A percentile compares a stretch with the other conserved stretches of the same genome.
Conservation (phyloP, 2,113 vertebrate species). For the Phalacrocorax pelagicus region DNA sequence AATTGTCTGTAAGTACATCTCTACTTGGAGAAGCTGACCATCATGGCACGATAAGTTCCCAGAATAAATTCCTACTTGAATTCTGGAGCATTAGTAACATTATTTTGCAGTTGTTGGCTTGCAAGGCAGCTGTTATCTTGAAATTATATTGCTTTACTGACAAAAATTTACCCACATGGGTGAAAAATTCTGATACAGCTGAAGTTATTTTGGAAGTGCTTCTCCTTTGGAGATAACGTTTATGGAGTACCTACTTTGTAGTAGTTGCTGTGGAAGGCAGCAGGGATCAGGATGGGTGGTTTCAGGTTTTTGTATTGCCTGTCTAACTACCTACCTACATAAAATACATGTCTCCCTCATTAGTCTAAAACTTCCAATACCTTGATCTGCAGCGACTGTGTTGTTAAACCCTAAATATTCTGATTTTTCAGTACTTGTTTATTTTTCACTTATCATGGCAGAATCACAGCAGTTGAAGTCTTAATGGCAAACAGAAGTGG, state of each 20-base stretch:
- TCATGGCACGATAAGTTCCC: neutral
- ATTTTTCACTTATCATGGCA: neutral
- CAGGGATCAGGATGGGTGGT: neutral
- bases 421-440: neutral
- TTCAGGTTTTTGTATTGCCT: neutral
- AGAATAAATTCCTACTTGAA: neutral
- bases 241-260: neutral
- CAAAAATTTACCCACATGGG: neutral
- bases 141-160: neutral
- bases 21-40: neutral
- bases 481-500: neutral
- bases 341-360: neutral
- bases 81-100: neutral
- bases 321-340: neutral
- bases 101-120: neutral
- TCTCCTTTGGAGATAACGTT: fast-evolving
- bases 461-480: neutral
- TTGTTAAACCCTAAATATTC: neutral
- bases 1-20: neutral
- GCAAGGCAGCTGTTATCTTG: neutral
- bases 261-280: neutral
- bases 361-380: neutral
- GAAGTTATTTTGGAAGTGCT: neutral
- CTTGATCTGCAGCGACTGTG: neutral
- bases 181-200: neutral